Percentiles rank a stretch among this genome's conserved stretches.
These are phyloP conservation scores for Battus philenor DNA, from an alignment of 1,140 invertebrate species.

Conservation along the genomic window DNA sequence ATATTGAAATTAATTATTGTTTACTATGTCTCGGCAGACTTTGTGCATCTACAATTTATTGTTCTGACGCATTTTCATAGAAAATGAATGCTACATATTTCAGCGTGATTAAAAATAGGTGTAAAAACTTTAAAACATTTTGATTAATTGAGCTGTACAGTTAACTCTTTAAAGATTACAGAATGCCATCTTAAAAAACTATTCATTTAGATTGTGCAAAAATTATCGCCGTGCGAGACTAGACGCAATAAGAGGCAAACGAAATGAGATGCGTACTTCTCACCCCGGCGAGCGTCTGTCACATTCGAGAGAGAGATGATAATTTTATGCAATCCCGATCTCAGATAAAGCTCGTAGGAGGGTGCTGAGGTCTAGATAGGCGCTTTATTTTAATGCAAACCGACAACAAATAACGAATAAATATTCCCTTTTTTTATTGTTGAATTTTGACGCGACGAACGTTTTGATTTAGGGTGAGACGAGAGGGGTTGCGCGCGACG, in stretches of 20 bases:
- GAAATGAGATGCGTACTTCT: constrained; percentile 53
- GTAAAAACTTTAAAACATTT: too few species aligned
- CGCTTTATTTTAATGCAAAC: constrained; percentile 67
- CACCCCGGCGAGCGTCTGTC: constrained; percentile 37
- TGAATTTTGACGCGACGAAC: constrained; percentile 60
- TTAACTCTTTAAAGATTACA: too few species aligned
- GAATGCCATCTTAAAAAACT: not conserved
- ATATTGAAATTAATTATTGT: too few species aligned
- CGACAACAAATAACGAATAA: constrained; percentile 73
- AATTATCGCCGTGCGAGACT: constrained; percentile 3
- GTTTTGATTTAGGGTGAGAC: constrained; percentile 63
- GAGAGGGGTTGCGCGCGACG: constrained; percentile 54
- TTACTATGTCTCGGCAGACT: too few species aligned
- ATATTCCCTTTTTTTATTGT: constrained; percentile 70
- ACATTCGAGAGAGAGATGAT: constrained; percentile 58
- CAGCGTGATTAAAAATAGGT: too few species aligned
- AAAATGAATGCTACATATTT: too few species aligned
- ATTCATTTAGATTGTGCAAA: not conserved
- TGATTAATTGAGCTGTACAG: too few species aligned
- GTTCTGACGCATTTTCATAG: too few species aligned
- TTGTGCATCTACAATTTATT: too few species aligned
- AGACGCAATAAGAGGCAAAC: constrained; percentile 23
- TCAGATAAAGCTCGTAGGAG: constrained; percentile 55
- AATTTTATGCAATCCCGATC: constrained; percentile 70
- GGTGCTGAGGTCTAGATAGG: constrained; percentile 56